These are phyloP conservation scores for Onychostoma macrolepis DNA, from an alignment of 2,113 vertebrate species.

Conservation along the genomic window DNA sequence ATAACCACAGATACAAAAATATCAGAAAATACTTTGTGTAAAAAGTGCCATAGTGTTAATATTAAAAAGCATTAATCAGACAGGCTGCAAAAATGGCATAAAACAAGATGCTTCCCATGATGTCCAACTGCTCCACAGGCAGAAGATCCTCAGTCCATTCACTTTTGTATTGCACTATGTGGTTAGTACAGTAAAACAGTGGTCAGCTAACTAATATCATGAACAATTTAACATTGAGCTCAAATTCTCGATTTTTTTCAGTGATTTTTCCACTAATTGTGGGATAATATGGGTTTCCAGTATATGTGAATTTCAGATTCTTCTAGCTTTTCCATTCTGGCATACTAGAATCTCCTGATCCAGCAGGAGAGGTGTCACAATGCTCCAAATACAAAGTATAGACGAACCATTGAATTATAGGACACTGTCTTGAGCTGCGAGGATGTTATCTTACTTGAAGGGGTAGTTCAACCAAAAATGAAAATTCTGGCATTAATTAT, in stretches of 20 bases:
- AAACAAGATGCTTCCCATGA: slow-evolving; percentile 52
- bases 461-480: too few relatives aligned
- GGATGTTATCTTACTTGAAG: slow-evolving; percentile 32
- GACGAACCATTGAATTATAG: slow-evolving; percentile 2
- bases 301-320: slow-evolving; percentile 22
- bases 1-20: slow-evolving; percentile 71
- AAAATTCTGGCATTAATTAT: too few relatives aligned
- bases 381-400: neutral
- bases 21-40: slow-evolving; percentile 73
- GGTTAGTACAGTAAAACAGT: slow-evolving; percentile 61
- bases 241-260: neutral
- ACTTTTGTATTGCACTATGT: slow-evolving; percentile 66
- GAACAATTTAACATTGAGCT: neutral
- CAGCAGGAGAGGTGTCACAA: slow-evolving; percentile 70
- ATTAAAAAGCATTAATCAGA: slow-evolving; percentile 69
- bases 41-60: slow-evolving; percentile 79
- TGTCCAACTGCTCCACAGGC: slow-evolving; percentile 19
- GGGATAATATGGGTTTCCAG: slow-evolving; percentile 7
- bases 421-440: slow-evolving; percentile 42
- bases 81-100: slow-evolving; percentile 50
- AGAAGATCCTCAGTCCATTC: slow-evolving; percentile 37
- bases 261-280: neutral
- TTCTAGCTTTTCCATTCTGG: neutral
- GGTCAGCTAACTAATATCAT: slow-evolving; percentile 33
- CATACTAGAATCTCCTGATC: slow-evolving; percentile 66